Evolutionary conservation across 2,888 invertebrate species (phyloP), one percentile per base, ranked within the genome.

Genomic region (Zygogramma bicolorata): DNA sequence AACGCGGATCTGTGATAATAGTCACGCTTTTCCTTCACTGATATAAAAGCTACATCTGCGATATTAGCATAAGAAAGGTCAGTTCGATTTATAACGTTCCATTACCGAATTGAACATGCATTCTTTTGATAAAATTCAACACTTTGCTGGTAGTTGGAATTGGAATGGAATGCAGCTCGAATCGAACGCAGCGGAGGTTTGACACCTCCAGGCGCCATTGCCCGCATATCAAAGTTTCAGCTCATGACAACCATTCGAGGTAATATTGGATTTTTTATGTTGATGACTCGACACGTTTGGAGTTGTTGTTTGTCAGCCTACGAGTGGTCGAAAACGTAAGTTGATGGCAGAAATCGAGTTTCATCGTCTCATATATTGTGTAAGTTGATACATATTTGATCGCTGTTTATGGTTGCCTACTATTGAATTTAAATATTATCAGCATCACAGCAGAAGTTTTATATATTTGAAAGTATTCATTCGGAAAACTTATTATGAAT

Each of bases 151-250:
- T 38, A n/a, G 25, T 62, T 40, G 8, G 27, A 42, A 62, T 74
- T 69, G 57, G 65, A 70, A 53, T 70, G 77, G 77, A 77, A 77
- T 77, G 77, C 65, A 68, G 75, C 65, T 73, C 66, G 63, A 71
- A 70, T 75, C 70, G 69, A 75, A 68, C 71, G n/a, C n/a, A 69
- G 69, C 74, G 74, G 61, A 74, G 77, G 73, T 70, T 72, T 75
- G 68, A 71, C 68, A 74, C 70, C 74, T 74, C 25, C 40, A 59
- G 74, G 74, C 71, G 57, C 70, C 74, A 70, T 46, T 66, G 67
- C 73, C 70, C 59, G 73, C 71, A 74, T 74, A 62, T 71, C 67
- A 38, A 62, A 68, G 63, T 49, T 58, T 49, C 46, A 62, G 22
- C 62, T 65, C 63, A 60, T 68, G 68, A 71, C 68, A 71, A 68